Evolutionary conservation across 64 coral and sea anemone species (phyloP), one percentile per base, ranked within the genome.

Genomic region (Acropora yongei): DNA sequence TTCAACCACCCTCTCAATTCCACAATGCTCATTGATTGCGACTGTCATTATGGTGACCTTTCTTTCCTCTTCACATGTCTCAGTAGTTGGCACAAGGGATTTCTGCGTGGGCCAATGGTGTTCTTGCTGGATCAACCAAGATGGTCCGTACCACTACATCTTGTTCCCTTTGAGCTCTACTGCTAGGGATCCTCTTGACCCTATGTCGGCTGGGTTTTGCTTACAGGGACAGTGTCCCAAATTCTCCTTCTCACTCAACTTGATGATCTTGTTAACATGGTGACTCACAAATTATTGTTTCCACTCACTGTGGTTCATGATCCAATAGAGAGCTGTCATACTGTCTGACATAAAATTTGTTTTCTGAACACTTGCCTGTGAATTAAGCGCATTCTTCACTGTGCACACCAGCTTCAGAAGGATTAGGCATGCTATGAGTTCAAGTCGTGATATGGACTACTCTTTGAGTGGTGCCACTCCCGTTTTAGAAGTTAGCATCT

Each of bases 341-440:
- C 55, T 83, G 13, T 83, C 80, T 63, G 47, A 46, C 80, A 55
- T 65, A 49, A 83, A 17, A 0, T 45, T 55, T 63, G 7, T 8
- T 3, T 40, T 63, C 17, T 8, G 8, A 9, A 82, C 51, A 57
- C 44, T 13, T 57, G 57, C 79, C 10, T 82, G 30, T 43, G 11
- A 45, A 16, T 63, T 63, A 0, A 83, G 20, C 12, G 80, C 80
- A 6, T 83, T 46, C n/a, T 82, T 82, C 1, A 82, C 69, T 3
- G 65, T 44, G 41, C 16, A 67, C 18, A 92, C 86, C 1, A 92
- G 82, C 5, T 40, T 74, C 30, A 44, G 58, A 11, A 87, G 75
- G 44, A 93, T 87, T 4, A 80, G 60, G 11, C 73, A 82, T 50
- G 83, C 83, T 42, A 93, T n/a, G 4, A 93, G 83, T 72, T 93